Conservation (phyloP, 53 echinoderm and acorn worm species). For the Crossaster papposus region DNA sequence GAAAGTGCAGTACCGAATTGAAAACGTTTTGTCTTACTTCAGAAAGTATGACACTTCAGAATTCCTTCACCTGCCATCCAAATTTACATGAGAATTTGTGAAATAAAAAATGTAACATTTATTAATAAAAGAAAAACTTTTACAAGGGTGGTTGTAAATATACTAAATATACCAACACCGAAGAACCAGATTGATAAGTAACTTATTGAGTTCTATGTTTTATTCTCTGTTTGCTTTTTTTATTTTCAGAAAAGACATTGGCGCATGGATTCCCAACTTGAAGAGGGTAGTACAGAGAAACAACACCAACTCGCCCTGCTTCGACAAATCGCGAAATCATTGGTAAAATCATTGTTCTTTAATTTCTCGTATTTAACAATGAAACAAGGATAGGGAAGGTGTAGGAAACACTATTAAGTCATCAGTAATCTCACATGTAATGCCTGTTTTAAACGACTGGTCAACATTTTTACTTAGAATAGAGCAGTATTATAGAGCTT, state of each 20-base stretch:
- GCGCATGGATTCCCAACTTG: background rate
- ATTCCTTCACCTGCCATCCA: background rate
- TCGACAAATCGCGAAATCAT: slow-evolving; percentile 46
- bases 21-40: background rate
- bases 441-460: too few species aligned
- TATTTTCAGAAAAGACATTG: slow-evolving; percentile 15
- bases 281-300: background rate
- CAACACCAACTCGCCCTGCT: slow-evolving; percentile 22
- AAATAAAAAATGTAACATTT: background rate
- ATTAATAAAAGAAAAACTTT: background rate
- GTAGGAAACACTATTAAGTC: background rate
- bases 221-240: background rate
- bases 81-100: background rate
- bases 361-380: background rate
- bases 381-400: background rate
- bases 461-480: too few species aligned
- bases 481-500: too few species aligned
- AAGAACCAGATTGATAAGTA: too few species aligned
- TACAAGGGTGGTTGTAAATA: too few species aligned
- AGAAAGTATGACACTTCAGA: background rate
- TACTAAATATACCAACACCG: too few species aligned
- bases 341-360: slow-evolving; percentile 11
- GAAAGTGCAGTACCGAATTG: background rate
- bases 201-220: too few species aligned
- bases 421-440: background rate